These are phyloP conservation scores for Rhopalosiphum maidis DNA, from an alignment of 1,140 invertebrate genomes.

Conservation along the genomic window DNA sequence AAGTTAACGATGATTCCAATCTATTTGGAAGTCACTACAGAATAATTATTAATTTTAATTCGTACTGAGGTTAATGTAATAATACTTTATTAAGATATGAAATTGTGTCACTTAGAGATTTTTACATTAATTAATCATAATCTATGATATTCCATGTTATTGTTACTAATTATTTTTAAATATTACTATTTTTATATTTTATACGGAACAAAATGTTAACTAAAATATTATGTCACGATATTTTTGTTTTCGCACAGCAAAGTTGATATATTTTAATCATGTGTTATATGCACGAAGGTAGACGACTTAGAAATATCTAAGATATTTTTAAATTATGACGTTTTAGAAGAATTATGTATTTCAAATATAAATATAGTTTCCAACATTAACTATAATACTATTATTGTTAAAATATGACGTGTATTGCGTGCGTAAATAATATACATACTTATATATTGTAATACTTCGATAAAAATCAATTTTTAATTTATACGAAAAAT, in stretches of 20 bases:
- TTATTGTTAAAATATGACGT: neutral
- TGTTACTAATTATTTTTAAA: neutral
- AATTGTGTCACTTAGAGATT: neutral
- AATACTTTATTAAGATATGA: neutral
- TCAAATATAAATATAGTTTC: neutral
- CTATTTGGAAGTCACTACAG: neutral
- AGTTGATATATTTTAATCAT: no score
- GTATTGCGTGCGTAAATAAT: no score
- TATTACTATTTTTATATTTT: neutral
- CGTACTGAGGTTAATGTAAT: neutral
- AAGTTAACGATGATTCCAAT: neutral
- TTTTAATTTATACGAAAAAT: no score
- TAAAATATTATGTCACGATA: no score
- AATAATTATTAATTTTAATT: neutral
- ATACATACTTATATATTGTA: no score
- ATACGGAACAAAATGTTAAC: no score
- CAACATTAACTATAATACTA: neutral
- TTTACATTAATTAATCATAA: neutral
- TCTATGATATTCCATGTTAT: neutral
- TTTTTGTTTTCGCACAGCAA: no score
- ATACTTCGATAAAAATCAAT: no score
- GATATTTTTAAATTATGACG: neutral
- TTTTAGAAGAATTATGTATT: neutral
- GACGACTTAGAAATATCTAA: neutral
- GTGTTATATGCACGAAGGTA: no score